Conservation (phyloP, 2,797 vertebrate genomes). For the Lithobates pipiens region DNA sequence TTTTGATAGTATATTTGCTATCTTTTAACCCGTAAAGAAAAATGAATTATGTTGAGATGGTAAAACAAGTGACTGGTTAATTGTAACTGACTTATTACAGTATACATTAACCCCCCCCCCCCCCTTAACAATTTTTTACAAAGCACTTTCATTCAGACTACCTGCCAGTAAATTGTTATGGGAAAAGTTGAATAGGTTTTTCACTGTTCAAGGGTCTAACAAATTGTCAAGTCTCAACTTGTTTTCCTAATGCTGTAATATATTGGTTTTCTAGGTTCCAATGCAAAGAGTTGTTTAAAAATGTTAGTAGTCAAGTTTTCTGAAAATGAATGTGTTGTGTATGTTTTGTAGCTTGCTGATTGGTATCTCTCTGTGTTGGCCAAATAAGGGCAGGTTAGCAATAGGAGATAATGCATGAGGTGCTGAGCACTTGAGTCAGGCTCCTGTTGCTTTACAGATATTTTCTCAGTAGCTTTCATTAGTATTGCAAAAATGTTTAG, state of each 20-base stretch:
- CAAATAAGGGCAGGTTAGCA: slow-evolving; percentile 85
- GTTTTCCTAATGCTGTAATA: neutral
- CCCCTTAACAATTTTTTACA: too few relatives aligned
- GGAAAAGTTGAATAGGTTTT: too few relatives aligned
- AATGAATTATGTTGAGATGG: too few relatives aligned
- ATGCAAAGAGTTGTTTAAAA: slow-evolving; percentile 33
- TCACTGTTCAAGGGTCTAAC: too few relatives aligned
- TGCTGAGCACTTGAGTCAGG: slow-evolving; percentile 27
- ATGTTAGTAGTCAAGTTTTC: slow-evolving; percentile 69
- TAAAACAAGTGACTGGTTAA: too few relatives aligned
- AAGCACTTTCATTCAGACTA: too few relatives aligned
- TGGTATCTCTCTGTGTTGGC: slow-evolving; percentile 82
- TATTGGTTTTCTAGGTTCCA: neutral
- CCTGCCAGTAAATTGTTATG: too few relatives aligned
- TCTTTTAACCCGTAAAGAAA: too few relatives aligned
- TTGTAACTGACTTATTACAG: too few relatives aligned
- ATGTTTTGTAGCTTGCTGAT: slow-evolving; percentile 80
- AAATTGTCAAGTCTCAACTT: neutral
- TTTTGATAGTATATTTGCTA: too few relatives aligned
- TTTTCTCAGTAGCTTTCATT: neutral
- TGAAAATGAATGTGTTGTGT: slow-evolving; percentile 82
- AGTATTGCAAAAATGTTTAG: too few relatives aligned
- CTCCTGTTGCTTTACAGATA: neutral
- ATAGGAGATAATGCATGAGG: slow-evolving; percentile 78
- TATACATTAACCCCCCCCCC: too few relatives aligned